Base-by-base conservation (phyloP, 2,113 vertebrate genomes). In the Chascanopsetta lugubris region DNA sequence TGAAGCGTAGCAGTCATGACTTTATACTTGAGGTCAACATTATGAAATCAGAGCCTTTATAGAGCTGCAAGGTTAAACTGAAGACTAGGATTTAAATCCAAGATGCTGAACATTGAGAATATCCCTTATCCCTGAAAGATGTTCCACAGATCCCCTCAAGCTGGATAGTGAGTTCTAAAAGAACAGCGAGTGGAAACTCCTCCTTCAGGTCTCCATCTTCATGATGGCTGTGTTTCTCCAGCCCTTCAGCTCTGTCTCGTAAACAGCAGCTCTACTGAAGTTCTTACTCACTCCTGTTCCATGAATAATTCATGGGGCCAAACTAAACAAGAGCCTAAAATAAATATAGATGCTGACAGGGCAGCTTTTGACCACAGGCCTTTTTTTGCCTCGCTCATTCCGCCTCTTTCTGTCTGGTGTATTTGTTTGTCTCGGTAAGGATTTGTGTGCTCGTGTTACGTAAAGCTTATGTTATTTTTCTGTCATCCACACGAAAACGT, bases 241-340 rank as follows among this genome's bases (percentile, higher is more conserved):
- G 74, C 69, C 75, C n/a, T 77, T 72, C 54, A 86, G 85, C 80
- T 81, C 75, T 76, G 77, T 88, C 86, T 84, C 85, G 86, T 85
- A 85, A 85, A 80, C 86, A 87, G 85, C 86, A 87, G 85, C 76
- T 87, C 80, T 75, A 79, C 72, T 74, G 78, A 69, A 74, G 78
- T 84, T 84, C 68, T 58, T 75, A 70, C 75, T 75, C 75, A 80
- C 75, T 77, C 55, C 42, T 65, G 42, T 42, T 25, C 15, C 47
- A 85, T 89, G 83, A 85, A 91, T 88, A 73, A 88, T 89, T 83
- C 72, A 88, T 79, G 0, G 26, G 48, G 47, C 36, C 70, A 74
- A 73, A 79, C 72, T 79, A 84, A 79, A 69, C 84, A 67, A 59
- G 56, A 63, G 72, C 72, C 54, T 49, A 74, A 85, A 88, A 87